phyloP scores from a whole-genome alignment of 1,140 invertebrate genomes.

The Zaprionus camerounensis region DNA sequence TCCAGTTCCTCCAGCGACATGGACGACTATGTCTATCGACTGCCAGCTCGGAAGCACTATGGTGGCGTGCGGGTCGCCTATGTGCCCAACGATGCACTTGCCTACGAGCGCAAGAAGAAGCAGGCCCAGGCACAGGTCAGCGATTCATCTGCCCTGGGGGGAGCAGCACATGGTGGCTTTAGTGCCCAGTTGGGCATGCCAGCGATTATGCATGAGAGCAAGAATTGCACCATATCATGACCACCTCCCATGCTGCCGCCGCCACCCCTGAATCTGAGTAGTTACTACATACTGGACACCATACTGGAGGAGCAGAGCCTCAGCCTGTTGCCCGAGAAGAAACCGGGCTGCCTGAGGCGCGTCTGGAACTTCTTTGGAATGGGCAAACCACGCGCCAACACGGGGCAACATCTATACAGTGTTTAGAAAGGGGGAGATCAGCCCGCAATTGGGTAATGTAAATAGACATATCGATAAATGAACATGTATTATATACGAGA shows the following conservation, averaged over 20 bases:
- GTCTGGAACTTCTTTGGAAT: constrained; percentile 76
- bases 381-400: constrained; percentile 51
- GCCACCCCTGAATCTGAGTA: constrained; percentile 76
- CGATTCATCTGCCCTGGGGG: constrained; percentile 35
- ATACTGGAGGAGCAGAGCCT: constrained; percentile 79
- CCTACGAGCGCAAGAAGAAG: constrained; percentile 89
- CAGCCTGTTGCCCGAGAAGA: constrained; percentile 75
- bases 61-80: constrained; percentile 94
- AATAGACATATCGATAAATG: constrained; percentile 67
- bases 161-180: constrained; percentile 2
- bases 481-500: constrained; percentile 45
- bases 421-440: constrained; percentile 31
- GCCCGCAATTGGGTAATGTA: constrained; percentile 41
- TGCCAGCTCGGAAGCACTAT: constrained; percentile 92
- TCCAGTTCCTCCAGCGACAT: constrained; percentile 91
- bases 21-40: constrained; percentile 91
- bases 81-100: constrained; percentile 94
- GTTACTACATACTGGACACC: constrained; percentile 80
- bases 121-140: constrained; percentile 76
- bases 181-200: constrained; percentile 38
- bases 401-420: constrained; percentile 52
- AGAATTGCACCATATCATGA: constrained; percentile 83
- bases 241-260: constrained; percentile 80
- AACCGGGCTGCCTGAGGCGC: constrained; percentile 73
- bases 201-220: constrained; percentile 71